phyloP scores from a whole-genome alignment of 2,797 vertebrate species.

The Leuciscus waleckii region DNA sequence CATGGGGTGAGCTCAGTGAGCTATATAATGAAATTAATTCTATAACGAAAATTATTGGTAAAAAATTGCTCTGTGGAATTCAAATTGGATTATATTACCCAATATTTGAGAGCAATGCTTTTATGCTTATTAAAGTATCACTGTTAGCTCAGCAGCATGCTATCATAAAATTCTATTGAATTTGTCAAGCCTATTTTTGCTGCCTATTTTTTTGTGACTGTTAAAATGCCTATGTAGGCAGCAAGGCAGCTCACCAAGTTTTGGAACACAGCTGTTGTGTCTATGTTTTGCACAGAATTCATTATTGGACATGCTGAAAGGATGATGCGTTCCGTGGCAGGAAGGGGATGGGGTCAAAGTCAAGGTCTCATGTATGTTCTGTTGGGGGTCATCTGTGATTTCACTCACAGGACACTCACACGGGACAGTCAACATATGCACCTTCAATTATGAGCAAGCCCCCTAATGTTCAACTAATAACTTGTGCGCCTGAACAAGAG shows the following conservation, averaged over 20 bases:
- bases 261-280: background rate
- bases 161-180: background rate
- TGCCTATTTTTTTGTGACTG: background rate
- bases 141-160: background rate
- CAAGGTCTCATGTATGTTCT: slow-evolving; percentile 38
- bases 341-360: slow-evolving; percentile 13
- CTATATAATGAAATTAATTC: background rate
- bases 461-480: slow-evolving; percentile 64
- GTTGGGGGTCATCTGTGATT: slow-evolving; percentile 57
- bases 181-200: background rate
- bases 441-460: slow-evolving; percentile 73
- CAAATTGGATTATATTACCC: background rate
- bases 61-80: background rate
- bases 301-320: background rate
- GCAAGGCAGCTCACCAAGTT: background rate
- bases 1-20: background rate
- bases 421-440: slow-evolving; percentile 68
- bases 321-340: slow-evolving; percentile 10
- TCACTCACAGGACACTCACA: slow-evolving; percentile 55
- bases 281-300: slow-evolving; percentile 6
- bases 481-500: slow-evolving; percentile 43
- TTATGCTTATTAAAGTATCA: background rate
- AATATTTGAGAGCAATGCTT: background rate
- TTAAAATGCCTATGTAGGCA: background rate
- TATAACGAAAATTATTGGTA: background rate